Base-by-base conservation (phyloP, 2,888 invertebrate genomes). In the Calameuta pallipes region DNA sequence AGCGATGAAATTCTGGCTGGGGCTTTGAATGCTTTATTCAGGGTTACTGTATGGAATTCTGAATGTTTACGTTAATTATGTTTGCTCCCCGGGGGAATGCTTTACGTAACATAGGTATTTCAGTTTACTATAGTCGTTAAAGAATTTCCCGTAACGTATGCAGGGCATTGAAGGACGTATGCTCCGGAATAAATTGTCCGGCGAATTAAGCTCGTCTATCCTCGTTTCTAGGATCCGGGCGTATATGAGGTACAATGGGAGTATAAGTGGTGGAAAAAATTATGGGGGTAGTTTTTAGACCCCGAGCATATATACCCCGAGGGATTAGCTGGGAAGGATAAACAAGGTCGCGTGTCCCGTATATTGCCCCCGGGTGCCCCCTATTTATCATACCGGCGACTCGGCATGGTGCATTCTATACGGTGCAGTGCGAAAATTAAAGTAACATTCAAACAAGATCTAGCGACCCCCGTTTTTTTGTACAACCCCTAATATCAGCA, bases 261-360 rank as follows among this genome's bases (percentile, higher is more conserved):
- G 33, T 68, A 37, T 56, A 74, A 41, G 69, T 30, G 69, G 74
- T 34, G 68, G 34, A 75, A n/a, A 73, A 79, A 81, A 75, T 81
- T 74, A 75, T 75, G 68, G 69, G 78, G 79, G 75, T 30, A 37
- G 68, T 78, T 79, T 80, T 81, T 75, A 34, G 34, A 34, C 6
- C 71, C 34, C 71, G 71, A 34, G 31, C 12, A 12, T 34, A 76
- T 77, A 70, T 78, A 74, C 79, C 71, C 76, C 35, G 37, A 71
- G 68, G 80, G 76, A 69, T 74, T 74, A 56, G 75, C 31, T 73
- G 30, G 73, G 84, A 82, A 83, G 84, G 83, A 87, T 85, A 87
- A 88, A 88, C 86, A 88, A 75, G 81, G 87, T 84, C 87, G 79
- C 86, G 87, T 87, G 86, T 80, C 85, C 74, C 80, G 79, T 80